A percentile compares a stretch with the other conserved stretches of the same genome.
phyloP scores from a whole-genome alignment of 1,140 invertebrate species.

The Ostrea denselamellosa region DNA sequence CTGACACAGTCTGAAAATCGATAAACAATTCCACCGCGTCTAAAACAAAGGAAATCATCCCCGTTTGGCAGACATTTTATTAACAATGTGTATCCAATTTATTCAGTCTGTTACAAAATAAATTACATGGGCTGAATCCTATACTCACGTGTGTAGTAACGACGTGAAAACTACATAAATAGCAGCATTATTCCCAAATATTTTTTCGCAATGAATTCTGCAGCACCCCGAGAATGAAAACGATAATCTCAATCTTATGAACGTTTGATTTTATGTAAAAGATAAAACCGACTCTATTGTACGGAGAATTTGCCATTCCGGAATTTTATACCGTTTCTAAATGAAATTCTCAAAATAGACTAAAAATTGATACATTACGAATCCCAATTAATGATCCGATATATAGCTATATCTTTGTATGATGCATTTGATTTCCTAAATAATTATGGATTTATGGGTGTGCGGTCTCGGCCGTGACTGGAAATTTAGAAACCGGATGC shows the following conservation, averaged over 20 bases:
- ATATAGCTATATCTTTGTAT: no score
- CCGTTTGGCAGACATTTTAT: not conserved
- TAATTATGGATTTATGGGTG: no score
- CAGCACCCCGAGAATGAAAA: constrained; percentile 2
- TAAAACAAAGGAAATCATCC: constrained; percentile 7
- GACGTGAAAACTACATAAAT: not conserved
- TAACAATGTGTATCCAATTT: not conserved
- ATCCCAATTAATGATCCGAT: no score
- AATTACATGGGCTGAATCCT: not conserved
- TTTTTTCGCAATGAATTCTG: constrained; percentile 7
- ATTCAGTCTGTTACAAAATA: not conserved
- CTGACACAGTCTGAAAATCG: constrained; percentile 8
- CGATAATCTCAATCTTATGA: not conserved
- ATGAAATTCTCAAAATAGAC: no score
- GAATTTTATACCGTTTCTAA: no score
- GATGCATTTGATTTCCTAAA: no score
- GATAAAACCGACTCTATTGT: not conserved
- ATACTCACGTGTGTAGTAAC: not conserved
- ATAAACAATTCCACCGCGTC: constrained; percentile 14
- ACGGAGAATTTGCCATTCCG: not conserved
- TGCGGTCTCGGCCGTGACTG: no score
- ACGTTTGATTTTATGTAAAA: not conserved
- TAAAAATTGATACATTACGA: no score
- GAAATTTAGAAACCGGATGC: no score
- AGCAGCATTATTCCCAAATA: not conserved